Conservation (phyloP, 1,140 invertebrate genomes). For the Palaemon carinicauda region DNA sequence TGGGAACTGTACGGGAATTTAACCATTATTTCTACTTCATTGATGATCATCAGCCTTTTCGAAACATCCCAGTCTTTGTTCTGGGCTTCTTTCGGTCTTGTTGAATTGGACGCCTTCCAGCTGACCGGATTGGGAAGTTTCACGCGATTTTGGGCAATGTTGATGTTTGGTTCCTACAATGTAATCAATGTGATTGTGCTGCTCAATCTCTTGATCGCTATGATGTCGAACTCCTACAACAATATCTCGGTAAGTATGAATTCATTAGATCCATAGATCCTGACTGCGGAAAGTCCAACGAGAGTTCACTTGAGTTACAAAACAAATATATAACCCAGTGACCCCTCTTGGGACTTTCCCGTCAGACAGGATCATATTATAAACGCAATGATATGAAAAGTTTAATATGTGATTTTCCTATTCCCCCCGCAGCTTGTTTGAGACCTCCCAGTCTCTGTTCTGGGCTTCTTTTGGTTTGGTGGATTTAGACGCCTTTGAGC, state of each 20-base stretch:
- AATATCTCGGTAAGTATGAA: conserved; percentile 80
- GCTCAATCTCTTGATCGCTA: conserved; percentile 92
- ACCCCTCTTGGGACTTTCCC: neutral
- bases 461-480: conserved; percentile 94
- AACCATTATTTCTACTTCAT: conserved; percentile 71
- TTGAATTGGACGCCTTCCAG: conserved; percentile 86
- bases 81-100: conserved; percentile 91
- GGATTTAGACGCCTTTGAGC: conserved; percentile 84
- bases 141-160: conserved; percentile 83
- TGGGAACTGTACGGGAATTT: too few species aligned
- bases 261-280: neutral
- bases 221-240: conserved; percentile 95
- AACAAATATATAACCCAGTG: neutral
- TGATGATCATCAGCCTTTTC: conserved; percentile 78
- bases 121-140: conserved; percentile 84
- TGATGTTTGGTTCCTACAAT: conserved; percentile 88
- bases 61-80: conserved; percentile 92
- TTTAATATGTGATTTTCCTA: neutral
- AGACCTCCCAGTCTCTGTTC: conserved; percentile 92
- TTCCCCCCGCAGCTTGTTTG: conserved; percentile 77
- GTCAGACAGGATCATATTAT: too few species aligned
- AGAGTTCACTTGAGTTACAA: neutral
- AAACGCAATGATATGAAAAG: neutral
- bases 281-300: neutral
- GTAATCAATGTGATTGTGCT: conserved; percentile 92